A percentile compares a stretch with the other conserved stretches of the same genome.
These are phyloP conservation scores for Brachypteracias leptosomus DNA, from an alignment of 2,113 vertebrate species.

Conservation along the genomic window DNA sequence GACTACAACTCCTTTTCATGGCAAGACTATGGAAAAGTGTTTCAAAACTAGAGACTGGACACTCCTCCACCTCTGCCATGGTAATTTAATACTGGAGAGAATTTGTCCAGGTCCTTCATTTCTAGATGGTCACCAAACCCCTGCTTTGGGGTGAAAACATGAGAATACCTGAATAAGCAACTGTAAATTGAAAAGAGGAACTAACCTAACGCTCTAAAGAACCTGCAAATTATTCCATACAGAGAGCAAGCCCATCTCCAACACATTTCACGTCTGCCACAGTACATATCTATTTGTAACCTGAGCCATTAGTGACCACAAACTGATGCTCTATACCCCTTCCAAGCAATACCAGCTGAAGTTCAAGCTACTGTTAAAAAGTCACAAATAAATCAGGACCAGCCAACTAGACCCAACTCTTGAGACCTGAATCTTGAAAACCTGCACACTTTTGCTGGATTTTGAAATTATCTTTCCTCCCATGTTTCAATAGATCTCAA, in stretches of 20 bases:
- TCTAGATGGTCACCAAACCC: background rate
- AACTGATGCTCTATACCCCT: background rate
- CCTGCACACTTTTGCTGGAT: background rate
- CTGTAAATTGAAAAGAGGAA: background rate
- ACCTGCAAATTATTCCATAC: background rate
- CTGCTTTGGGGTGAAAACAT: background rate
- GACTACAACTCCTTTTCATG: accelerated
- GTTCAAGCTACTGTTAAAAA: background rate
- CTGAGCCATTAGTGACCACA: background rate
- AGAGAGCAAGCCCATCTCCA: background rate
- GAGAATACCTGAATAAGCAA: background rate
- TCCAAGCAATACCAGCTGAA: background rate
- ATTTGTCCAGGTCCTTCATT: background rate
- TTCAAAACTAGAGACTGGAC: background rate
- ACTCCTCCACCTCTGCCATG: background rate
- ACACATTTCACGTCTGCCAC: background rate
- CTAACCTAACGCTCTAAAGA: background rate
- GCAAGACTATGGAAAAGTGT: background rate
- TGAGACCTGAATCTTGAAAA: background rate
- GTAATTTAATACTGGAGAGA: background rate
- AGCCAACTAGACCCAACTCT: background rate
- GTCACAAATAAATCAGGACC: background rate
- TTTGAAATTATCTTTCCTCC: background rate
- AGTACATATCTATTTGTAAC: background rate
- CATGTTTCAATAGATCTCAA: background rate